Conservation (phyloP, 2,888 invertebrate species). For the Leptogaster cylindrica region DNA sequence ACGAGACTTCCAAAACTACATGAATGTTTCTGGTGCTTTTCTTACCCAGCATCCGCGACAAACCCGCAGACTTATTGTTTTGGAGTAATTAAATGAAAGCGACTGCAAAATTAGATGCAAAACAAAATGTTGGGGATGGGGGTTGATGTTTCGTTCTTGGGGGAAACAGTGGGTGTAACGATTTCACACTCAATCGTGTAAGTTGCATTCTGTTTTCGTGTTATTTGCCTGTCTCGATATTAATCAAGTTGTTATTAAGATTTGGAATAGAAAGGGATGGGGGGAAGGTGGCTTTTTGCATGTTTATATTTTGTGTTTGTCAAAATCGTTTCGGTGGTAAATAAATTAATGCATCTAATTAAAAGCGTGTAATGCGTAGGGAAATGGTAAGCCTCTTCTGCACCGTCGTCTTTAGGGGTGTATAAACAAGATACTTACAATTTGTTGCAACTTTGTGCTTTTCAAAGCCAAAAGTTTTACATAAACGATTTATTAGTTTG, state of each 20-base stretch:
- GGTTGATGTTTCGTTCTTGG: not conserved
- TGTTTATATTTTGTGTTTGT: not conserved
- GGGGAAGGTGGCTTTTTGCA: conserved; percentile 3
- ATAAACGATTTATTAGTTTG: no score
- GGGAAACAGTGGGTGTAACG: not conserved
- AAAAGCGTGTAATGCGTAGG: conserved; percentile 12
- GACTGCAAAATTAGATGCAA: conserved; percentile 14
- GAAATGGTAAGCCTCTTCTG: no score
- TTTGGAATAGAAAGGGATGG: no score
- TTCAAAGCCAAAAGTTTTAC: no score
- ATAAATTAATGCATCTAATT: conserved; percentile 24
- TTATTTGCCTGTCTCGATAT: not conserved
- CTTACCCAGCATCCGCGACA: conserved; percentile 17
- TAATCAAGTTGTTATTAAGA: conserved; percentile 25
- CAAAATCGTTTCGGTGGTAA: not conserved
- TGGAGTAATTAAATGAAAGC: conserved; percentile 36
- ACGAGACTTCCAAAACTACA: no score
- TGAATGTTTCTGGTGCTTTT: conserved; percentile 35
- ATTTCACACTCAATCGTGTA: conserved; percentile 1
- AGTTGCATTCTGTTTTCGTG: not conserved
- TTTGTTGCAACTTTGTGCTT: no score
- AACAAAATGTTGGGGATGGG: not conserved
- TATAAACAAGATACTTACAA: no score
- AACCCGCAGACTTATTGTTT: conserved; percentile 39
- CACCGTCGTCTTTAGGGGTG: no score